These are phyloP conservation scores for Halcyon malimbica DNA, from an alignment of 2,113 vertebrate genomes.

Conservation along the genomic window DNA sequence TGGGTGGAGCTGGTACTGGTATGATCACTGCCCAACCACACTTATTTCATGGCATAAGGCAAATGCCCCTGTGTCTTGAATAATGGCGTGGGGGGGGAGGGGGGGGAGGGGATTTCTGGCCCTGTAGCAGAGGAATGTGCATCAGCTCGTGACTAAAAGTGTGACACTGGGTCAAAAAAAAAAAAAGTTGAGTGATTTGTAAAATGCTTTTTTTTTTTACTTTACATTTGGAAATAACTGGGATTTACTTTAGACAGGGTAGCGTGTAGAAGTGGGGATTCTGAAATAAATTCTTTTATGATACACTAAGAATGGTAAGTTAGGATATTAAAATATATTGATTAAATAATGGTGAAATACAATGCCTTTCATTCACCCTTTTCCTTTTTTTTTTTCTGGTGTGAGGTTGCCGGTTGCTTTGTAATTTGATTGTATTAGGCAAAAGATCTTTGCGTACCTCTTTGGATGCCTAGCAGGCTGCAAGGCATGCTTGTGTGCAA, in stretches of 20 bases:
- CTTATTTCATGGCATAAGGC: neutral
- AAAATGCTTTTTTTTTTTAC: neutral
- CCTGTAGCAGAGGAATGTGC: neutral
- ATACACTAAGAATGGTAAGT: neutral
- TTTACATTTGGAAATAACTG: neutral
- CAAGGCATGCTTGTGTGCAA: neutral
- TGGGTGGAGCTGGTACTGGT: neutral
- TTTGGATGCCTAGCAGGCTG: neutral
- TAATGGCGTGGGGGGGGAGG: neutral
- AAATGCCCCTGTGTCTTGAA: neutral
- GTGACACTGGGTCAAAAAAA: neutral
- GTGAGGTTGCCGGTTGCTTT: neutral
- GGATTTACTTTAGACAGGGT: neutral
- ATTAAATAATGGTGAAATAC: neutral
- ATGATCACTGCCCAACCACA: neutral
- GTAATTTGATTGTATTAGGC: neutral
- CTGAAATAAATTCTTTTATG: neutral
- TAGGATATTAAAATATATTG: neutral
- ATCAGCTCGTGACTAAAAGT: neutral
- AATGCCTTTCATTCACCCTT: neutral
- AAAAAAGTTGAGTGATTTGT: neutral
- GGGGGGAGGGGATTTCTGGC: no score
- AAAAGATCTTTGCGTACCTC: neutral
- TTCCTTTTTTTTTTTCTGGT: neutral
- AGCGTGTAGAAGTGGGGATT: neutral